Base-by-base conservation (phyloP, 2,113 vertebrate genomes). In the Carettochelys insculpta region DNA sequence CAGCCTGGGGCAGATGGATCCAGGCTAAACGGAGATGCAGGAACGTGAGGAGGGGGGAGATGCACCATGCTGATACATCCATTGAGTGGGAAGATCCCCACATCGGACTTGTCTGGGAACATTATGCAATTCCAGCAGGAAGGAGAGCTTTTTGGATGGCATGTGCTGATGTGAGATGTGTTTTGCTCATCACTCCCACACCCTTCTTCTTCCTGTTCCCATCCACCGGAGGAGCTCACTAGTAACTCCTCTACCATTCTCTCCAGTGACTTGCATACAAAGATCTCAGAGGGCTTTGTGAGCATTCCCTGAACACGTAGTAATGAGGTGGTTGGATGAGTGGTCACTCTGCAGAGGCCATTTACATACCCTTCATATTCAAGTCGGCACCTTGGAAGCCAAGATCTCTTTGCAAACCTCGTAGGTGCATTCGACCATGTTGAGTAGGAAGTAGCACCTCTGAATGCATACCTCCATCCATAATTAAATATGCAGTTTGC, bases 11-110 rank as follows among this genome's bases (percentile, higher is more conserved):
- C n/a, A 19, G 61, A 7, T 16, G 24, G 25, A 75, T 45, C 71
- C 43, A 29, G 41, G 43, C 71, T 75, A 75, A 75, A 45, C 3
- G 12, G 41, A 75, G 25, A 43, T 1, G 24, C 10, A 73, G 34
- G 31, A 51, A 52, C 25, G 48, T 48, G 0, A 4, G 2, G 0
- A 19, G n/a, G 2, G 0, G 24, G n/a, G 38, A 47, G 54, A 27
- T 12, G 4, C 10, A 5, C 16, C 0, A 7, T 5, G 31, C 2
- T 4, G 34, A 58, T 38, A 0, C 1, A 0, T 16, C 29, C 61
- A 11, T 22, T 38, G n/a, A 19, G 48, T 0, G 52, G 68, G 38
- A 2, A 51, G 45, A 0, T 2, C 8, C 0, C 0, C 1, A 29
- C 25, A 10, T 34, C 54, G 79, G 31, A 4, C n/a, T 24, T 52